These are phyloP conservation scores for Saimiri boliviensis DNA, from an alignment of 2,113 vertebrate genomes.

Conservation along the genomic window DNA sequence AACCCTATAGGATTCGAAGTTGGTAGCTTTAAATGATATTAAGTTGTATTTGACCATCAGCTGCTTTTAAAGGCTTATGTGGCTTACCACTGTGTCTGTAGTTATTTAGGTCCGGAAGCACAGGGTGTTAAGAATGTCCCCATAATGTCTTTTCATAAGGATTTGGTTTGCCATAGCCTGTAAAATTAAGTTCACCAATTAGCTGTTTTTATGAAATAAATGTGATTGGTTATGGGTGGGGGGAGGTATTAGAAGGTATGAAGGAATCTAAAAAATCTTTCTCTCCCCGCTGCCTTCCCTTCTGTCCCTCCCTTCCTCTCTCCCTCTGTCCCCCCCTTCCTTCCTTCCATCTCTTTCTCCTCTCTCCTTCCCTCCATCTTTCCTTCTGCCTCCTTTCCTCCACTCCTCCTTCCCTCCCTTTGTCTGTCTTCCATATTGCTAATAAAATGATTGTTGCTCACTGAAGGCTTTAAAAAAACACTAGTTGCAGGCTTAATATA, in stretches of 20 bases:
- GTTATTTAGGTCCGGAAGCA: not conserved
- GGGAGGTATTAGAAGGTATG: not conserved
- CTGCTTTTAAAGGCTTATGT: not conserved
- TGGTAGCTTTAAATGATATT: slow-evolving; percentile 14
- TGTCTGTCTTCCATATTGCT: not conserved
- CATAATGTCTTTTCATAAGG: not conserved
- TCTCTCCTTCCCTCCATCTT: too few relatives aligned
- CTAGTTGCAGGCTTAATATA: not conserved
- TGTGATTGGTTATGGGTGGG: not conserved
- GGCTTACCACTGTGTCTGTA: not conserved
- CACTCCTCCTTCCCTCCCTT: too few relatives aligned
- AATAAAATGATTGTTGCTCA: slow-evolving; percentile 24
- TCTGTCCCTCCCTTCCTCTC: too few relatives aligned
- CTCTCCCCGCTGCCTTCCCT: too few relatives aligned
- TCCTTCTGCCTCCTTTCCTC: too few relatives aligned
- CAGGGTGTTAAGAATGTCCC: not conserved
- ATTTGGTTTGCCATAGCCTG: not conserved
- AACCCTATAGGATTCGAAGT: not conserved
- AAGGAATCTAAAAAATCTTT: not conserved
- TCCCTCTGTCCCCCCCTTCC: too few relatives aligned
- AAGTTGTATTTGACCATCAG: not conserved
- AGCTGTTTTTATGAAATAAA: not conserved
- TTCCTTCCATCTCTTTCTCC: too few relatives aligned
- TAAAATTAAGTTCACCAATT: not conserved
- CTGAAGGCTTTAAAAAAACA: not conserved